Conservation (phyloP, 2,113 vertebrate genomes). For the Trogon melanurus region DNA sequence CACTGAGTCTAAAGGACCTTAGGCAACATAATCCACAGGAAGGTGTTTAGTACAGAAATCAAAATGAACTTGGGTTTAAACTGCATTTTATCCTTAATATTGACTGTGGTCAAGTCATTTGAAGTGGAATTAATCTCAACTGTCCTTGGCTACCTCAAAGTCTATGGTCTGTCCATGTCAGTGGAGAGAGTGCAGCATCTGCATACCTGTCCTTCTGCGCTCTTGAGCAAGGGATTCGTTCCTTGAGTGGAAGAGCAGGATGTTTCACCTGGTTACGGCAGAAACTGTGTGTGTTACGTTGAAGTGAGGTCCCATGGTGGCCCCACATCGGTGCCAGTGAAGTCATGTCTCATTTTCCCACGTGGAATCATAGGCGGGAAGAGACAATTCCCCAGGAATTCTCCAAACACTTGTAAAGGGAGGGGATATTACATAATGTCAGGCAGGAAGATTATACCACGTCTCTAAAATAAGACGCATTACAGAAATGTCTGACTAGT, state of each 20-base stretch:
- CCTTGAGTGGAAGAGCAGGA: background rate
- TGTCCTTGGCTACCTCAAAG: background rate
- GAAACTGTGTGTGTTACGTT: background rate
- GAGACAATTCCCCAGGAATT: background rate
- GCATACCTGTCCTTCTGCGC: background rate
- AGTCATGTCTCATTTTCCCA: slow-evolving; percentile 39
- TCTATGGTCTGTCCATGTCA: background rate
- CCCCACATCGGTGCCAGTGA: background rate
- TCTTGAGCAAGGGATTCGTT: background rate
- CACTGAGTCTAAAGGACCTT: background rate
- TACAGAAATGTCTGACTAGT: slow-evolving; percentile 14
- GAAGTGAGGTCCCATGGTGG: background rate
- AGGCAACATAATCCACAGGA: background rate
- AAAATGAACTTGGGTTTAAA: background rate
- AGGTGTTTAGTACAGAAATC: background rate
- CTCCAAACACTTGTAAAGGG: background rate
- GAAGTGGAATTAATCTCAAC: background rate
- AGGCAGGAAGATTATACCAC: background rate
- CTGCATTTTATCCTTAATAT: background rate
- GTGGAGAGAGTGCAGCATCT: fast-evolving
- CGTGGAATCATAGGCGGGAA: fast-evolving
- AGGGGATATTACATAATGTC: slow-evolving; percentile 14
- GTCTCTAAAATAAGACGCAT: slow-evolving; percentile 16
- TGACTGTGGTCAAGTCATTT: background rate
- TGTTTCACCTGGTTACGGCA: background rate